Percentiles rank a stretch among this genome's conserved stretches.
Conservation (phyloP, 2,797 vertebrate genomes). For the Oceanodroma leucorhoa region DNA sequence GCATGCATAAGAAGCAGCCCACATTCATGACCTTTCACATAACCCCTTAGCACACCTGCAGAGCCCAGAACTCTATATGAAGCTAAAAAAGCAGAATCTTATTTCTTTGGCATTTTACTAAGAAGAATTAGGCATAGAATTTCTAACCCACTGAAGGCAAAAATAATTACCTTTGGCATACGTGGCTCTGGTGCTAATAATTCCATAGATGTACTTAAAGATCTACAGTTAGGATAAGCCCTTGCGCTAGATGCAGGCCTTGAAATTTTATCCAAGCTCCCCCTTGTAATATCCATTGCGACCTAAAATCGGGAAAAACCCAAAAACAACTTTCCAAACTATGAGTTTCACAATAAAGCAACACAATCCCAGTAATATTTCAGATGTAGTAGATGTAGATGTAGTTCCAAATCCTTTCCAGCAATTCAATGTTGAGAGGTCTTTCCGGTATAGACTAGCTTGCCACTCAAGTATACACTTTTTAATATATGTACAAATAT, state of each 20-base stretch:
- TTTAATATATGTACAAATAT: background rate
- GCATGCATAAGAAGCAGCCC: background rate
- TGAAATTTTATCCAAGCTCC: slow-evolving; percentile 82
- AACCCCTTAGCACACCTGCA: background rate
- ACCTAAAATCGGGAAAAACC: slow-evolving; percentile 3
- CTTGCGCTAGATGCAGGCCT: slow-evolving; percentile 76
- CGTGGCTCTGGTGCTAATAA: slow-evolving; percentile 76
- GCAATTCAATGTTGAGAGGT: background rate
- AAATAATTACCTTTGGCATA: slow-evolving; percentile 74
- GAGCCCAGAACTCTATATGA: background rate
- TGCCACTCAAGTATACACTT: background rate
- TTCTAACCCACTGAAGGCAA: background rate
- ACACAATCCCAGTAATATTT: background rate
- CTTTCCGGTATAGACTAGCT: background rate
- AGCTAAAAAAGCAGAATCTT: background rate
- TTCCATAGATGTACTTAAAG: slow-evolving; percentile 75
- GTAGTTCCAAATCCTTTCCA: background rate
- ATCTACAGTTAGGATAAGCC: slow-evolving; percentile 60
- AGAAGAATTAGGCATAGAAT: background rate
- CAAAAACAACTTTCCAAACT: background rate
- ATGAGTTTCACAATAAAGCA: background rate
- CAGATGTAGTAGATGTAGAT: background rate
- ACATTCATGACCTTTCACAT: background rate
- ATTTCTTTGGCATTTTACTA: background rate
- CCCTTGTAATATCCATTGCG: slow-evolving; percentile 82